phyloP scores from a whole-genome alignment of 2,797 vertebrate genomes.

The Astyanax mexicanus region DNA sequence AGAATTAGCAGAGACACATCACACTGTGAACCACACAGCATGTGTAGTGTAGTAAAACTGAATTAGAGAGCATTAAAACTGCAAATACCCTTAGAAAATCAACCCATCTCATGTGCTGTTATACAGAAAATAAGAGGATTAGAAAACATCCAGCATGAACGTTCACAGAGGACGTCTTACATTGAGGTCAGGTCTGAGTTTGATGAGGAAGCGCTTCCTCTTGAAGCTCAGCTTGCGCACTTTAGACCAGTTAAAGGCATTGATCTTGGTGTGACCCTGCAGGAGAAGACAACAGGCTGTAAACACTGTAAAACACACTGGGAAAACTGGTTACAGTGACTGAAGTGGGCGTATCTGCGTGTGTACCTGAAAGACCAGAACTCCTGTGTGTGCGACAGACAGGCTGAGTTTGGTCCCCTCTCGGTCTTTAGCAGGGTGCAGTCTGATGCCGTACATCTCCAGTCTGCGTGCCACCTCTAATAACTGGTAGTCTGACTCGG shows the following conservation, averaged over 20 bases:
- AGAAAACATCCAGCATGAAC: neutral
- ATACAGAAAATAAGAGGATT: neutral
- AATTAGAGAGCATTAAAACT: neutral
- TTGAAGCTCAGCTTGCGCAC: conserved; percentile 99
- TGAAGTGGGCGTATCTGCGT: conserved; percentile 1
- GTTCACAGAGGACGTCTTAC: conserved; percentile 77
- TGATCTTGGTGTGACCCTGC: conserved; percentile 95
- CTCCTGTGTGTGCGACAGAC: conserved; percentile 91
- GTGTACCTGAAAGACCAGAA: conserved; percentile 94
- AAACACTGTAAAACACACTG: neutral
- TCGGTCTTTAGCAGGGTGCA: conserved; percentile 95
- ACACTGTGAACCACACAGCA: neutral
- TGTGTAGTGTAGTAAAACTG: neutral
- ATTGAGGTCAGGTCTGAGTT: conserved; percentile 91
- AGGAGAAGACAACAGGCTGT: conserved; percentile 2
- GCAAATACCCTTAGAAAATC: neutral
- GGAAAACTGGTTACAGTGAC: neutral
- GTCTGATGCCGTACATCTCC: conserved; percentile 95
- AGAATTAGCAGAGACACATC: neutral
- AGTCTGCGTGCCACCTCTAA: conserved; percentile 92
- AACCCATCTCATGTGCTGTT: neutral
- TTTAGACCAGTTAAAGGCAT: conserved; percentile 98
- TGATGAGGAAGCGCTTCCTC: conserved; percentile 97
- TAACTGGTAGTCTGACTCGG: conserved; percentile 95
- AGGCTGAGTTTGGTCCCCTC: conserved; percentile 93